Conservation (phyloP, 2,113 vertebrate species). For the Symphodus melops region DNA sequence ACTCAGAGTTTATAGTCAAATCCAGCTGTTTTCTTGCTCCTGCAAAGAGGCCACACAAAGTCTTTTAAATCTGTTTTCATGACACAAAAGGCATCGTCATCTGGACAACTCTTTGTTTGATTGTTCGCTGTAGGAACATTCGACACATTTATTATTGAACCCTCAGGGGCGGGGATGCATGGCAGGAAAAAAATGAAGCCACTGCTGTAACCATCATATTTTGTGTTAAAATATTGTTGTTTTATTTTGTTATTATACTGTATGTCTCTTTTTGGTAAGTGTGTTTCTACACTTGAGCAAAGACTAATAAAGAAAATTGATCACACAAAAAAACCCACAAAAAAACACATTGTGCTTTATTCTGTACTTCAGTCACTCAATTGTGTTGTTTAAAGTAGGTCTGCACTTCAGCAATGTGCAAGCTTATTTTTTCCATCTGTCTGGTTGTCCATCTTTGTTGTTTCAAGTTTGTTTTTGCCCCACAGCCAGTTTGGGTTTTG, state of each 20-base stretch:
- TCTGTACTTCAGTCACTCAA: not conserved
- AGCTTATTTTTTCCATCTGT: constrained; percentile 53
- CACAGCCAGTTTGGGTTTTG: constrained; percentile 55
- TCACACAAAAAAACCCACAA: not conserved
- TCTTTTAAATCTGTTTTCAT: constrained; percentile 5
- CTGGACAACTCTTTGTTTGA: no score
- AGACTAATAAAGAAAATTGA: not conserved
- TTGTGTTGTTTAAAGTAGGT: constrained; percentile 7
- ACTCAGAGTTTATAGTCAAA: constrained; percentile 23
- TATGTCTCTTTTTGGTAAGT: not conserved
- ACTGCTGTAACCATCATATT: no score
- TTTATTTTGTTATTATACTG: not conserved
- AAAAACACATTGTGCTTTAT: not conserved
- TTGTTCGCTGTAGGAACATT: no score
- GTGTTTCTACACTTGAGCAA: no score
- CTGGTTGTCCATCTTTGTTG: constrained; percentile 56
- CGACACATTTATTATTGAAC: no score
- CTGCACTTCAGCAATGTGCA: not conserved
- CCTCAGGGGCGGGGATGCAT: no score
- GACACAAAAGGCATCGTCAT: not conserved
- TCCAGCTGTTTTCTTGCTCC: constrained; percentile 15
- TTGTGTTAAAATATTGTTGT: not conserved
- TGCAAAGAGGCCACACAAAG: constrained; percentile 7
- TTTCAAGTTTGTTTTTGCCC: constrained; percentile 59
- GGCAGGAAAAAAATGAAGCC: no score